phyloP scores from a whole-genome alignment of 2,113 vertebrate genomes.

The Neodon shergylaensis region DNA sequence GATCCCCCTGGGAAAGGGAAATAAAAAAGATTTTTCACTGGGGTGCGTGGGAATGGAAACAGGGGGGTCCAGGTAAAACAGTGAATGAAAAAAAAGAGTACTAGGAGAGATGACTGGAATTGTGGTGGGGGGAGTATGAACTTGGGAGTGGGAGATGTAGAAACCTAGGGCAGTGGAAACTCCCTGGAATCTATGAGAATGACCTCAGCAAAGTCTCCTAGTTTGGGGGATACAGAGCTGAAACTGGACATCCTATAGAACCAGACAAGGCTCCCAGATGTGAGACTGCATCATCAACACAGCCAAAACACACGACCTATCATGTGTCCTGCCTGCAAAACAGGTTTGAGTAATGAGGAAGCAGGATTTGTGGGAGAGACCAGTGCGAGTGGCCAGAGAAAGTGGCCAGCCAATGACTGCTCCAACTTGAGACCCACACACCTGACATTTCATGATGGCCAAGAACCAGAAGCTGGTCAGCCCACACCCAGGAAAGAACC shows the following conservation, averaged over 20 bases:
- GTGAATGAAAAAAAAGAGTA: background rate
- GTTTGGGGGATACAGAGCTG: background rate
- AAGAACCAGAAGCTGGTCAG: background rate
- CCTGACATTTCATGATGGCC: background rate
- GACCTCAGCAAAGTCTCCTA: background rate
- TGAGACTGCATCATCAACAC: background rate
- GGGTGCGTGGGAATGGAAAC: background rate
- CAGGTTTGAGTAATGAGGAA: background rate
- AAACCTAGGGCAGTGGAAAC: background rate
- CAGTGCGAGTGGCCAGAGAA: background rate
- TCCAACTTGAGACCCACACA: background rate
- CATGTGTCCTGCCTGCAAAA: background rate
- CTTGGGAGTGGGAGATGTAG: background rate
- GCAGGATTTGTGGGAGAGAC: background rate
- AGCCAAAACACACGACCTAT: background rate
- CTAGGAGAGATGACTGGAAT: background rate
- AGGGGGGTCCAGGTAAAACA: background rate
- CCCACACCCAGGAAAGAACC: background rate
- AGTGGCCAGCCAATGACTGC: background rate
- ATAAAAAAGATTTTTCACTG: background rate
- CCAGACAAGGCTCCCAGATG: background rate
- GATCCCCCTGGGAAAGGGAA: background rate
- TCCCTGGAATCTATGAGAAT: background rate
- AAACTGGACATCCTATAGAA: background rate
- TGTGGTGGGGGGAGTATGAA: rapidly evolving